phyloP scores from a whole-genome alignment of 2,888 invertebrate species.

The Leptopilina syphax region DNA sequence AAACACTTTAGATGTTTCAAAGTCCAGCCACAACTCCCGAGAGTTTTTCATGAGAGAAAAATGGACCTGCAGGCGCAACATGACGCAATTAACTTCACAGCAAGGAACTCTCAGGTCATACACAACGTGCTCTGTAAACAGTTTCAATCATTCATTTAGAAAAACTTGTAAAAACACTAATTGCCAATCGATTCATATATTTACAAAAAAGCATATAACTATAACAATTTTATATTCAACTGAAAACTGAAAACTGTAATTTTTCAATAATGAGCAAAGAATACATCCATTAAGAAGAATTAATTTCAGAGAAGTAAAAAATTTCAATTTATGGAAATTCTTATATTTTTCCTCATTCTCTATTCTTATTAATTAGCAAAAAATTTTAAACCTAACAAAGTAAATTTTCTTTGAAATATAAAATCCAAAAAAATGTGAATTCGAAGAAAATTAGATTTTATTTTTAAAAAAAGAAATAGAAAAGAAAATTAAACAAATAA shows the following conservation, averaged over 20 bases:
- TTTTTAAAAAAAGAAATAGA: too few species aligned
- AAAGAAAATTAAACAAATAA: too few species aligned
- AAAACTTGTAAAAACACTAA: neutral
- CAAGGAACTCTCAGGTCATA: constrained; percentile 1
- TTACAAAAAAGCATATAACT: neutral
- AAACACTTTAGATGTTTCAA: constrained; percentile 29
- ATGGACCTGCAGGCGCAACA: constrained; percentile 16
- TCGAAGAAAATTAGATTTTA: too few species aligned
- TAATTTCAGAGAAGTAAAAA: too few species aligned
- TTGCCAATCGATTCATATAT: neutral
- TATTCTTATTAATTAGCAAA: too few species aligned
- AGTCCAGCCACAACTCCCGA: neutral
- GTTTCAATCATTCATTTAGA: neutral
- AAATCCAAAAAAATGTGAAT: too few species aligned
- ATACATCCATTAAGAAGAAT: neutral
- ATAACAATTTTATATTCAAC: neutral
- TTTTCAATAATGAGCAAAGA: neutral
- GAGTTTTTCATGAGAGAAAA: constrained; percentile 17
- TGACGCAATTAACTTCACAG: constrained; percentile 13
- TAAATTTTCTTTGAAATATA: too few species aligned
- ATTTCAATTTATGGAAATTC: too few species aligned
- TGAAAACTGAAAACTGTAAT: neutral
- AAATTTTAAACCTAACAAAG: too few species aligned
- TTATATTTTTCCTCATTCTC: too few species aligned
- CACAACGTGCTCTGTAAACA: constrained; percentile 6